Evolutionary conservation across 1,140 invertebrate genomes (phyloP), one percentile per base, ranked within the genome.

Genomic region (Zaprionus nigranus): DNA sequence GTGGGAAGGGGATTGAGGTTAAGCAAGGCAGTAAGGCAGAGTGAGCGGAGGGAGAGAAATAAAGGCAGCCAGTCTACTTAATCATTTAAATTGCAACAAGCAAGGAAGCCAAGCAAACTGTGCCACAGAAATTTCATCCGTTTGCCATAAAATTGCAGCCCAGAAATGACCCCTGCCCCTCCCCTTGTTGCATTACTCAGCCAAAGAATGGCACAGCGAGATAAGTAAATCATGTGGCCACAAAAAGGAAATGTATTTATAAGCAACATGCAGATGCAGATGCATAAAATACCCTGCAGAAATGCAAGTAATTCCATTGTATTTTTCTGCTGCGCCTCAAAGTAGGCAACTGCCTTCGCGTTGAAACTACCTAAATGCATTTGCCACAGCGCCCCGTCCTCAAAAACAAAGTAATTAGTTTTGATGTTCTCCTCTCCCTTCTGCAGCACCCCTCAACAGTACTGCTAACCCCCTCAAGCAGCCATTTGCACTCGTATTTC

Each of bases 51-150:
- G 13, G 7, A 28, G 60, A 13, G 2, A 34, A 28, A 46, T 3
- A 62, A 7, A 13, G 5, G 13, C 3, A 22, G 54, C 5, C 1
- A 40, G 13, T 9, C n/a, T 72, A 86, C 76, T 87, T 83, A 86
- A 86, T 86, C 83, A 86, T 80, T 87, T 87, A 82, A 86, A 86
- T 86, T 87, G 83, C 83, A 86, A 78, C 65, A 75, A 40, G 17
- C 22, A 76, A 72, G 62, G 71, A 60, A 78, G 72, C 82, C 65
- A 83, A 75, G 82, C 74, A 84, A 84, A 84, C 61, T 73, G 66
- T 78, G 81, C 73, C 82, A 81, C 73, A 74, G 73, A 82, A 71
- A 83, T 80, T 80, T 77, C 84, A 51, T 75, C 60, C 82, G 82
- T 67, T 88, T 75, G 66, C 83, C 83, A 86, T 86, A 85, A 85